phyloP scores from a whole-genome alignment of 2,113 vertebrate species.

The Myotis davidii region DNA sequence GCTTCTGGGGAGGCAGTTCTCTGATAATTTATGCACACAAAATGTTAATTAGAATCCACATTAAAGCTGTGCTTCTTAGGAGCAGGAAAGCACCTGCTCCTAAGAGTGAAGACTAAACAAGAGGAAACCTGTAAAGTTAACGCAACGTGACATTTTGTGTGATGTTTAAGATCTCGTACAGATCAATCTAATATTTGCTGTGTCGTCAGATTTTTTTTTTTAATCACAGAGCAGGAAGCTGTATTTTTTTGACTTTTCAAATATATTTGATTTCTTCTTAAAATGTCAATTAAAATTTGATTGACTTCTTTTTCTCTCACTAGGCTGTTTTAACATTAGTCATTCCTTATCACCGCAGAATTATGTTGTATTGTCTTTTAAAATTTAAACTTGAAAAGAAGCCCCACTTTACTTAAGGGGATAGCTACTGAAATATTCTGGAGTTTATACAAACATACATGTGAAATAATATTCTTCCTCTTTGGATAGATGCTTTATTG shows the following conservation, averaged over 20 bases:
- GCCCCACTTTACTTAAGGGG: background rate
- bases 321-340: slow-evolving; percentile 10
- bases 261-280: slow-evolving; percentile 34
- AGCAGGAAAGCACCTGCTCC: background rate
- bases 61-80: background rate
- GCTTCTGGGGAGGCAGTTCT: background rate
- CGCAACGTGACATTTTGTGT: background rate
- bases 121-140: background rate
- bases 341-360: background rate
- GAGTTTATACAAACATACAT: background rate
- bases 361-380: slow-evolving; percentile 6
- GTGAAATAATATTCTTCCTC: background rate
- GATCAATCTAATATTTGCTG: slow-evolving; percentile 12
- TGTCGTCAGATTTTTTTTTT: background rate
- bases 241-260: background rate
- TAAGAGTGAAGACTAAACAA: background rate
- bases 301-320: background rate
- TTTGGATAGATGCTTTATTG: background rate
- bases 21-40: background rate
- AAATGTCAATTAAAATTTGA: slow-evolving; percentile 17
- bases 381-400: slow-evolving; percentile 16
- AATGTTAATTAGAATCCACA: background rate
- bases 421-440: slow-evolving; percentile 14
- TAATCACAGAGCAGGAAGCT: background rate
- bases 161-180: background rate